A percentile compares a stretch with the other conserved stretches of the same genome.
Conservation (phyloP, 1,140 invertebrate genomes). For the Yoshiicerus persimilis region DNA sequence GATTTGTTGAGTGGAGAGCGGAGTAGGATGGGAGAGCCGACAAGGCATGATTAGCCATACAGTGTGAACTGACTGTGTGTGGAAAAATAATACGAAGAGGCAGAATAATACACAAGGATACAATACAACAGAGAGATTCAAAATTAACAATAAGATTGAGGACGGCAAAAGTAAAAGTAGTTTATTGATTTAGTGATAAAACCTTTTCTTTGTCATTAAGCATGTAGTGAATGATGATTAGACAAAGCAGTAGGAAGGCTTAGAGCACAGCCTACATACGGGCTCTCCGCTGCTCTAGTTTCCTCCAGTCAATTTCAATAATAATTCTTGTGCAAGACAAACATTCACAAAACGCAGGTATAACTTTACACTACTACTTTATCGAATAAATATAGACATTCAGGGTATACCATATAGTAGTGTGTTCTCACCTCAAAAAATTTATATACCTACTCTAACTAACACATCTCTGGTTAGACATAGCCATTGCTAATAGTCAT, state of each 20-base stretch:
- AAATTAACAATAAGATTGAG: constrained; percentile 12
- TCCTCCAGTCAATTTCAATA: not conserved
- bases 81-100: not conserved
- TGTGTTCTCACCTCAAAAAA: too few species aligned
- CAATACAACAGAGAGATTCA: not conserved
- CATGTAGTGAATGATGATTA: constrained; percentile 21
- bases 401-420: too few species aligned
- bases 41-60: constrained; percentile 8
- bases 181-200: constrained; percentile 27
- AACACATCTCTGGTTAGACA: not conserved
- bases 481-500: not conserved
- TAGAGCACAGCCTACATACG: not conserved
- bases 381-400: not conserved
- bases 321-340: not conserved
- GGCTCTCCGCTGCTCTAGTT: not conserved
- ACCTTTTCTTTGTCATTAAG: constrained; percentile 21
- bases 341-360: not conserved
- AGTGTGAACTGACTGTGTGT: constrained; percentile 13
- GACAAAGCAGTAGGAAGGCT: not conserved
- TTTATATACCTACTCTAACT: not conserved
- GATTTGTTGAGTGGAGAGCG: not conserved
- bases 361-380: not conserved
- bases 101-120: not conserved
- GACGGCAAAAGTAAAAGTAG: constrained; percentile 19
- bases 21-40: constrained; percentile 5